Conservation (phyloP, 1,140 invertebrate genomes). For the Theocolax elegans region DNA sequence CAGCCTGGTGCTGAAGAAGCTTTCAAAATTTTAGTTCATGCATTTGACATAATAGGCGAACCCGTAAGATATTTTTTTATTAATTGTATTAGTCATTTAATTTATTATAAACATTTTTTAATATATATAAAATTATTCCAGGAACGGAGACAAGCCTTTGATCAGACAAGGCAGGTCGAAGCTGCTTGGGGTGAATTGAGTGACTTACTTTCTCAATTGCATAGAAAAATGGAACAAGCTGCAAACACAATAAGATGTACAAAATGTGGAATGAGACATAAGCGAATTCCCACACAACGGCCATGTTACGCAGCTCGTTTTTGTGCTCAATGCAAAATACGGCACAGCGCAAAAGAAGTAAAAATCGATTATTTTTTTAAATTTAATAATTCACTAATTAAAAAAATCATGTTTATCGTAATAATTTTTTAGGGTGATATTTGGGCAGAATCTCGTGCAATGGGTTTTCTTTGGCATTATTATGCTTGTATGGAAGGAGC, state of each 20-base stretch:
- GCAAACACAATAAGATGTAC: conserved; percentile 90
- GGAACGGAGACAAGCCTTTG: conserved; percentile 83
- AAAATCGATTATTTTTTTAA: conserved; percentile 15
- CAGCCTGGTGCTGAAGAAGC: conserved; percentile 94
- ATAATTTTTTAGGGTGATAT: conserved; percentile 83
- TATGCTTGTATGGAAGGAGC: conserved; percentile 96
- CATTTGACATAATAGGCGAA: conserved; percentile 94
- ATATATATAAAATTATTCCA: conserved; percentile 54
- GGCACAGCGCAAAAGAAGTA: conserved; percentile 92
- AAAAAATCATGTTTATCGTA: neutral
- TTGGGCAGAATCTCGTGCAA: conserved; percentile 90
- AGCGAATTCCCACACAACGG: conserved; percentile 83
- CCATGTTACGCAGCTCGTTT: conserved; percentile 90
- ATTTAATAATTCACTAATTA: neutral
- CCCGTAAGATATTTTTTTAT: conserved; percentile 71
- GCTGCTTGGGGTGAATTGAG: conserved; percentile 86
- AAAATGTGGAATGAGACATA: conserved; percentile 90
- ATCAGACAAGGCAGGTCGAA: conserved; percentile 83
- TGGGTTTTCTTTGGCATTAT: conserved; percentile 92
- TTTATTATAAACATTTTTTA: neutral
- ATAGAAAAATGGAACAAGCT: conserved; percentile 93
- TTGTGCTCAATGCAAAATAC: conserved; percentile 89
- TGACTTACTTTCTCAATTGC: conserved; percentile 84
- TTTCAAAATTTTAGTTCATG: conserved; percentile 94
- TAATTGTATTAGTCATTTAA: neutral